phyloP scores from a whole-genome alignment of 35 echinoderm and acorn worm species.

The Heliocidaris tuberculata region DNA sequence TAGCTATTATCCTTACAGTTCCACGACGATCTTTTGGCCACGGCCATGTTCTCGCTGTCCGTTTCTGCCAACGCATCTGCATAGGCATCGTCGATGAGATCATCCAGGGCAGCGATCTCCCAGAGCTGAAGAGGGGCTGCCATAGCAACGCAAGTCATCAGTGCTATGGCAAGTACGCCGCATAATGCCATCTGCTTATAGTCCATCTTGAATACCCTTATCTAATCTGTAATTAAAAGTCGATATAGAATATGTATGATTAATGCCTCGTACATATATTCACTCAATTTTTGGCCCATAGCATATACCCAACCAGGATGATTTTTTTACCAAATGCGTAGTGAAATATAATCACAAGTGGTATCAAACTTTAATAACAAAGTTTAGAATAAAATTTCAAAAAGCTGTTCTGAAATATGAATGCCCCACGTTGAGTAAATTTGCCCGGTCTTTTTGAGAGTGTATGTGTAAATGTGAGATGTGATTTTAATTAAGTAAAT shows the following conservation, averaged over 20 bases:
- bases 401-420: no score
- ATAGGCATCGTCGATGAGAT: constrained; percentile 11
- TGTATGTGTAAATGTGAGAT: no score
- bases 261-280: no score
- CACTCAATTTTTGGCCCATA: no score
- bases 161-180: not conserved
- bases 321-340: no score
- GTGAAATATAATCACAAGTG: no score
- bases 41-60: not conserved
- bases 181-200: constrained; percentile 28
- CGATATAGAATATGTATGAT: not conserved
- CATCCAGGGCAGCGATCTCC: constrained; percentile 42
- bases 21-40: constrained; percentile 26
- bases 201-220: not conserved
- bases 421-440: no score
- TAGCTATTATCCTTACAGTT: not conserved
- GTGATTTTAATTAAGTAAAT: no score
- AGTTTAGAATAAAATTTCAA: no score
- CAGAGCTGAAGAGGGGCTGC: constrained; percentile 7
- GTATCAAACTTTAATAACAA: no score
- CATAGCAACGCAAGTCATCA: constrained; percentile 19
- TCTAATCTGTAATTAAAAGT: not conserved
- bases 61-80: not conserved
- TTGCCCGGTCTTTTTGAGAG: no score
- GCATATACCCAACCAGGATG: no score